Base-by-base conservation (phyloP, 2,113 vertebrate genomes). In the Psittacara wagleri region DNA sequence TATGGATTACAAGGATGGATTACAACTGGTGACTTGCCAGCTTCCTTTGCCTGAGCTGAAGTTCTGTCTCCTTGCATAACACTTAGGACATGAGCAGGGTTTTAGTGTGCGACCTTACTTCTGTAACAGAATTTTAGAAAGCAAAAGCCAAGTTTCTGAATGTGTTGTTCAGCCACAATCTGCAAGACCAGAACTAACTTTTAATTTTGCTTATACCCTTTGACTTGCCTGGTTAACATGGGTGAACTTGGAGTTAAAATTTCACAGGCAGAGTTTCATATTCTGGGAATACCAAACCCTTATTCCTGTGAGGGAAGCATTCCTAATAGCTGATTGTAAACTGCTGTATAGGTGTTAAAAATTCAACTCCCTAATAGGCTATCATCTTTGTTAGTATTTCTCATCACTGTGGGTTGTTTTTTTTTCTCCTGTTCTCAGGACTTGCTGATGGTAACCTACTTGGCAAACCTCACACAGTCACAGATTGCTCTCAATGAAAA, bases 401-500 rank as follows among this genome's bases (percentile, higher is more conserved):
- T 88, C 33, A 83, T 64, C 35, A 35, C 24, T 80, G 18, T 59
- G 33, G 22, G 57, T 24, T 24, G 13, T 10, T 13, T 35, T 73
- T 78, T 48, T 49, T 92, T 86, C 59, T 57, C 7, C 59, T 86
- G 37, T 35, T 97, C 95, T 49, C 97, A 99, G 99, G 99, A 99
- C 95, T 97, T 99, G 39, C 96, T 99, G 98, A 99, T 99, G 99
- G 99, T 99, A 97, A 99, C 99, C 73, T 99, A 99, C 97, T 97
- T 99, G 97, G 98, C 99, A 66, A 99, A 99, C 95, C 98, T 99
- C 86, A 99, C 99, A 35, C 99, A 99, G 97, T 99, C 99, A 90
- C 99, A 99, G 96, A 99, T 99, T 33, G 99, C 99, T 91, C 98
- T 99, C 70, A 99, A 99, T 2, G 99, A 99, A 97, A 99, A 99